phyloP scores from a whole-genome alignment of 2,113 vertebrate species.

The Ellobius talpinus region DNA sequence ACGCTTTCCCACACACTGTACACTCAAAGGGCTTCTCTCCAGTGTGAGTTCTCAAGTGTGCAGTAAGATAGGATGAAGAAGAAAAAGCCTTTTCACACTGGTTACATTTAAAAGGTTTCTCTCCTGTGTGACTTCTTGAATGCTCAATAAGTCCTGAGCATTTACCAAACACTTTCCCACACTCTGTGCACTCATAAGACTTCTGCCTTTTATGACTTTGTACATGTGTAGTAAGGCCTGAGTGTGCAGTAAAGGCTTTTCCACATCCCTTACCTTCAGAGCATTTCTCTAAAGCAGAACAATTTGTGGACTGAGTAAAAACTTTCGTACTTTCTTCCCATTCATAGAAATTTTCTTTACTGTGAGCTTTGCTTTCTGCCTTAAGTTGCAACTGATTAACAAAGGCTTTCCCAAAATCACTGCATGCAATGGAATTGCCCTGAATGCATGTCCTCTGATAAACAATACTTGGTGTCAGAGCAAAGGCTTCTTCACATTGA shows the following conservation, averaged over 20 bases:
- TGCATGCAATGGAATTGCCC: background rate
- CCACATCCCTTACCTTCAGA: background rate
- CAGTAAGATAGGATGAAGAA: background rate
- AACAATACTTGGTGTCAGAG: background rate
- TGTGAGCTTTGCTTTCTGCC: background rate
- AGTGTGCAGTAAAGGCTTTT: background rate
- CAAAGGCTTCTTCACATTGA: background rate
- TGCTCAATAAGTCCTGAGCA: background rate
- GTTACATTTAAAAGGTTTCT: conserved; percentile 52
- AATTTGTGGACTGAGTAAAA: background rate
- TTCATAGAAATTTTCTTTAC: background rate
- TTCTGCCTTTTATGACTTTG: background rate
- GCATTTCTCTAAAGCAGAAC: background rate
- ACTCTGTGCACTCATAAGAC: background rate
- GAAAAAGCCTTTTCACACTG: conserved; percentile 51
- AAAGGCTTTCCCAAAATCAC: background rate
- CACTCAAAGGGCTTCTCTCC: conserved; percentile 17
- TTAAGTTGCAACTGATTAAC: background rate
- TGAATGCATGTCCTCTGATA: background rate
- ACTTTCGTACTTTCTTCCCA: background rate
- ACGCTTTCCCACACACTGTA: conserved; percentile 16
- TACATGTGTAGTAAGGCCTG: background rate
- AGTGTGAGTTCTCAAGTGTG: conserved; percentile 32
- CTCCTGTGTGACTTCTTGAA: conserved; percentile 15
- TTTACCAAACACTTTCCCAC: conserved; percentile 16